These are phyloP conservation scores for Bubo scandiacus DNA, from an alignment of 2,113 vertebrate genomes.

Conservation along the genomic window DNA sequence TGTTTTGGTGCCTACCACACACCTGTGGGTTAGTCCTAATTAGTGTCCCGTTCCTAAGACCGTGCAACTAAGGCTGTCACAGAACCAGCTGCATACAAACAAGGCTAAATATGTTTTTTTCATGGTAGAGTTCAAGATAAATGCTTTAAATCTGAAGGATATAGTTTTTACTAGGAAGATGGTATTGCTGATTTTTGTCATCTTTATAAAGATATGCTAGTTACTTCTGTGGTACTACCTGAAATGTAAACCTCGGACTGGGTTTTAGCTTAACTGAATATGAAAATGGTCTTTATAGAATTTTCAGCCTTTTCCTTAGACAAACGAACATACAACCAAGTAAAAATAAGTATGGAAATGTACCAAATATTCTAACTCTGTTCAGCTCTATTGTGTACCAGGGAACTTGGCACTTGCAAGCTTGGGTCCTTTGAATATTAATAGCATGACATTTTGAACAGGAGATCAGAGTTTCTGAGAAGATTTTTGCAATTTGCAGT, in stretches of 20 bases:
- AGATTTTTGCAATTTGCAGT: neutral
- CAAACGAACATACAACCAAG: neutral
- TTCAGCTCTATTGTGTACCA: neutral
- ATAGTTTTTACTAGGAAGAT: neutral
- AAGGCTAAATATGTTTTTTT: neutral
- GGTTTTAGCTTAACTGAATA: neutral
- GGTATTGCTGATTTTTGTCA: neutral
- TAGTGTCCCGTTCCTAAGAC: neutral
- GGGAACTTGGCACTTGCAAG: neutral
- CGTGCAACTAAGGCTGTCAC: neutral
- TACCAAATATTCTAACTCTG: neutral
- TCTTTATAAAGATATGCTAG: neutral
- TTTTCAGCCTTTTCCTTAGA: neutral
- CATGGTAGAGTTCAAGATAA: neutral
- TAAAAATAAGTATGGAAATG: neutral
- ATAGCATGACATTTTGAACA: neutral
- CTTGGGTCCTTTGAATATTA: neutral
- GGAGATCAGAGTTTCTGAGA: neutral
- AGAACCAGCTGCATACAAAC: neutral
- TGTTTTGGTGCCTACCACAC: neutral
- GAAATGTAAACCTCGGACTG: neutral
- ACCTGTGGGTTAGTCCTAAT: fast-evolving
- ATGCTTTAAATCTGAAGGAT: neutral
- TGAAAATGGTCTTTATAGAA: neutral
- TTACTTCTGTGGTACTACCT: neutral